Evolutionary conservation across 2,888 invertebrate species (phyloP), one percentile per base, ranked within the genome.

Genomic region (Liposcelis brunnea): DNA sequence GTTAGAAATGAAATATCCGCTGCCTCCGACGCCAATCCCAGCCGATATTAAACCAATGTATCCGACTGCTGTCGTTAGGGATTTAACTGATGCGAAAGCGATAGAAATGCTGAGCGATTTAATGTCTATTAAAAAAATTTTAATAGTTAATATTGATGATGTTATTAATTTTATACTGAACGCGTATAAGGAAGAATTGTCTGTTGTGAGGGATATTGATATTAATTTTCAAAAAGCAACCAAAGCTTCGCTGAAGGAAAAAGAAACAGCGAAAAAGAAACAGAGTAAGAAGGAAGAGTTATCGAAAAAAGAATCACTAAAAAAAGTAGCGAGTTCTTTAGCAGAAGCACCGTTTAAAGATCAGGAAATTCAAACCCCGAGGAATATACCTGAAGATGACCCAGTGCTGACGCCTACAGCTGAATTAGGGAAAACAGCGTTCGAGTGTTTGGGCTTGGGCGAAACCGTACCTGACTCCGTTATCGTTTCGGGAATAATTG

Each of bases 361-460:
- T 15, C 73, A 75, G 57, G 62, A 66, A 54, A 70, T 70, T 1
- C 77, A 77, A 61, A 77, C 77, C 11, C 75, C 76, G 16, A 69
- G 66, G 56, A 61, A 65, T 2, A 67, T 71, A 50, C 75, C 75
- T 1, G 67, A 68, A 54, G 72, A 73, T 55, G 70, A 72, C 51
- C 63, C 70, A n/a, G 50, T 55, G 48, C 54, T 55, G 1, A 53
- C 52, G 31, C 56, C 75, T 31, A 69, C 71, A 2, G 43, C 56
- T 5, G 63, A 65, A 43, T 57, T 74, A 34, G 75, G 77, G 1
- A 66, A 65, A 56, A 65, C 69, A 55, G 67, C 68, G 2, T 69
- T 71, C 50, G 70, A 74, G 54, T 55, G 64, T 33, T 58, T 77
- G 14, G 62, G 61, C 48, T 56, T 63, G 46, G 77, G 77, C 5